Base-by-base conservation (phyloP, 2,797 vertebrate species). In the Urocyon cinereoargenteus region DNA sequence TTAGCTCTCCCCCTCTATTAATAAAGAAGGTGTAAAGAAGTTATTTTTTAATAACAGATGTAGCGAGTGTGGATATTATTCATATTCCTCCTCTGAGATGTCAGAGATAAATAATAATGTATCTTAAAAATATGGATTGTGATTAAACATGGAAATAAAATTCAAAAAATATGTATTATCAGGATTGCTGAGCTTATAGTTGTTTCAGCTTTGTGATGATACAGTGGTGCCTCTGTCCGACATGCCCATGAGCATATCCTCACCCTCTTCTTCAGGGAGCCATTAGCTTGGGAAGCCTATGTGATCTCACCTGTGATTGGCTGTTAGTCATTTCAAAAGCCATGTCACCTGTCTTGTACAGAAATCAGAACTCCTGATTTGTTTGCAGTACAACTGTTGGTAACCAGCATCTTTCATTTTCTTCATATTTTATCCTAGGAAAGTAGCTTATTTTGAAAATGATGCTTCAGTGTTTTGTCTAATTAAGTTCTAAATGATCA, bases 331-430 rank as follows among this genome's bases (percentile, higher is more conserved):
- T 36, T 75, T 86, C 28, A 57, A 73, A 94, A 92, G 28, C 34
- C 45, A 0, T 31, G 16, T 78, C 21, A 8, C 5, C 26, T 22
- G 2, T 66, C 11, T 40, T 2, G 86, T 64, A 87, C 62, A 79
- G n/a, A 89, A 89, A 49, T 51, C 18, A 82, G 73, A 87, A 73
- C 96, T 94, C 66, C 31, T 49, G 16, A 45, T 86, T 93, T 94
- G 61, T 70, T 91, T 49, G 14, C 9, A 70, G 5, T 86, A 45
- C 14, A 77, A 7, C 15, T 55, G 0, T 66, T 57, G 53, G 14
- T 64, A 57, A 36, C 18, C 49, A 51, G 55, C 14, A 3, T 92
- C 57, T 85, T 94, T n/a, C 34, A n/a, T 68, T 78, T 93, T 86
- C 59, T 84, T 92, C 21, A 9, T 73, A 62, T 55, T 78, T 79